Percentiles rank a stretch among this genome's conserved stretches.
phyloP scores from a whole-genome alignment of 2,113 vertebrate genomes.

The Channa maculata region DNA sequence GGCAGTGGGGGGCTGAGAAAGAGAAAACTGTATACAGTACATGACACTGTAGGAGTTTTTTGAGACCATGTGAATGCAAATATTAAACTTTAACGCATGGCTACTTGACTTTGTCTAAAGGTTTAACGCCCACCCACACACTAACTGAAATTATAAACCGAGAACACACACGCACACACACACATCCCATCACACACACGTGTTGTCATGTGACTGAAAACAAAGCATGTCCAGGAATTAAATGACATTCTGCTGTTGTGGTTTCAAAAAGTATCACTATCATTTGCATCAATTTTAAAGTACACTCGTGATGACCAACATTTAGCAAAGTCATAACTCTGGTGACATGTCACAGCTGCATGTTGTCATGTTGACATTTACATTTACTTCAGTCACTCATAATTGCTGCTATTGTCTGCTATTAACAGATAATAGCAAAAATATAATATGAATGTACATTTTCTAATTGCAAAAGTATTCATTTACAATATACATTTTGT shows the following conservation, averaged over 20 bases:
- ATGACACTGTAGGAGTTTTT: conserved; percentile 33
- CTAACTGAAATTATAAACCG: conserved; percentile 49
- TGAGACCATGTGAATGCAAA: conserved; percentile 66
- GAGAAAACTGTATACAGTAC: conserved; percentile 10
- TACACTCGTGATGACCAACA: conserved; percentile 60
- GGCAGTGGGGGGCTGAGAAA: conserved; percentile 11
- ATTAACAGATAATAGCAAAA: not conserved
- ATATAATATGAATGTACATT: not conserved
- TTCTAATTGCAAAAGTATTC: not conserved
- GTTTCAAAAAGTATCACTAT: conserved; percentile 51
- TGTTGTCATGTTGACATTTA: not conserved
- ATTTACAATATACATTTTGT: not conserved
- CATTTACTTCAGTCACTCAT: conserved; percentile 6
- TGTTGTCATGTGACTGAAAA: conserved; percentile 61
- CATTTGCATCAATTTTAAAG: conserved; percentile 60
- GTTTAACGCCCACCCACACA: conserved; percentile 63
- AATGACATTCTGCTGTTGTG: conserved; percentile 39
- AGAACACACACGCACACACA: conserved; percentile 27
- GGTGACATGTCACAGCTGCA: conserved; percentile 43
- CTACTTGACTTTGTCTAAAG: conserved; percentile 52
- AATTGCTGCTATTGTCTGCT: not conserved
- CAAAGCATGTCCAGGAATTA: conserved; percentile 51
- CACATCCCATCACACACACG: conserved; percentile 16
- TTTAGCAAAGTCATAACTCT: conserved; percentile 22
- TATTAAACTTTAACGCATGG: conserved; percentile 68